Evolutionary conservation across 2,113 vertebrate genomes (phyloP).

Genomic region (Triplophysa rosa): DNA sequence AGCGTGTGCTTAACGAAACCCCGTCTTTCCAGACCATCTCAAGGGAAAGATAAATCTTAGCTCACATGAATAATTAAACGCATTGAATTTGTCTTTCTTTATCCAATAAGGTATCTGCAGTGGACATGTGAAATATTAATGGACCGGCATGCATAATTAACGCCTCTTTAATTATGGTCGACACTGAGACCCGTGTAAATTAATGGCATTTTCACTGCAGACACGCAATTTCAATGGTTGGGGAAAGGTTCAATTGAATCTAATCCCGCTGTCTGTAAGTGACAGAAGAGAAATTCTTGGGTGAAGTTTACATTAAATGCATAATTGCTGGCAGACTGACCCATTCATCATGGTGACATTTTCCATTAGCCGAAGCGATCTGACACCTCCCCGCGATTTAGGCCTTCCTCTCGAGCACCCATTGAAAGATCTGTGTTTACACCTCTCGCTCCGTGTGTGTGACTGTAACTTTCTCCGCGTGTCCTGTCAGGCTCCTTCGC

Average conservation of each 20-base stretch:
- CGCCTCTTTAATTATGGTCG: constrained; percentile 71
- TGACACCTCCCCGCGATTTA: constrained; percentile 29
- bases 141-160: constrained; percentile 73
- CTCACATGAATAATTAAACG: constrained; percentile 69
- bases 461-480: constrained; percentile 7
- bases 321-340: constrained; percentile 59
- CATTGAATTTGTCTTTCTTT: constrained; percentile 72
- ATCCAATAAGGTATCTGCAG: constrained; percentile 69
- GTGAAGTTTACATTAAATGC: constrained; percentile 60
- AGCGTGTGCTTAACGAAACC: background rate
- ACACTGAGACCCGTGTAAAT: constrained; percentile 62
- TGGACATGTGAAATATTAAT: constrained; percentile 65
- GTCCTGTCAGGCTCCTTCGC: background rate
- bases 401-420: background rate
- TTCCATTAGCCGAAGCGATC: constrained; percentile 42
- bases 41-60: constrained; percentile 65
- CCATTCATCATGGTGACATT: constrained; percentile 63
- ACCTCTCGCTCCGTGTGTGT: background rate
- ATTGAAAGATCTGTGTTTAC: background rate
- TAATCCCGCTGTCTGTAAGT: constrained; percentile 62
- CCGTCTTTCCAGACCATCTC: constrained; percentile 9
- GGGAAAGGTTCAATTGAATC: constrained; percentile 68
- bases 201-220: constrained; percentile 70
- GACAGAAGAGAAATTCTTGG: constrained; percentile 56
- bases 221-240: constrained; percentile 65